Percentiles rank a stretch among this genome's conserved stretches.
phyloP scores from a whole-genome alignment of 2,113 vertebrate species.

The Leuciscus idus region DNA sequence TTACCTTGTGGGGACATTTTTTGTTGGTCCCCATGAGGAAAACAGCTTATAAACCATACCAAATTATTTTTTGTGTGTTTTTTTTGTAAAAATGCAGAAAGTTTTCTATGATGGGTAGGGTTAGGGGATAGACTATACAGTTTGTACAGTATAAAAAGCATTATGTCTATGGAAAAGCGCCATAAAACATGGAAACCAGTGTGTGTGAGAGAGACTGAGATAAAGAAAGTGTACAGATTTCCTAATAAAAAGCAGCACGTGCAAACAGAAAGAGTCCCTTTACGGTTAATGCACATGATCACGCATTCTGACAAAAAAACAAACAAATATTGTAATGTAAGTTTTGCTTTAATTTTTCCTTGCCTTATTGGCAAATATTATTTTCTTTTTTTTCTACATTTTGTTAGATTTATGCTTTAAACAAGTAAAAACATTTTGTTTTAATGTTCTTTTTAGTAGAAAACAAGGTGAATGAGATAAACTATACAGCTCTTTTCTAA shows the following conservation, averaged over 20 bases:
- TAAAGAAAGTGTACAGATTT: background rate
- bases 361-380: too few species aligned
- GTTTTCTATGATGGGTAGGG: too few species aligned
- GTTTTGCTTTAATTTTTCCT: background rate
- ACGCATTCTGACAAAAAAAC: background rate
- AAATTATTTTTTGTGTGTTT: too few species aligned
- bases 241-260: background rate
- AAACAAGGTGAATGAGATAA: too few species aligned
- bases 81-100: too few species aligned
- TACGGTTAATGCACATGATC: background rate
- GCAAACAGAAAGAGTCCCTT: background rate
- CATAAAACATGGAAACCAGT: constrained; percentile 75
- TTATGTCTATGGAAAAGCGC: too few species aligned
- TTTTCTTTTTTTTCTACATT: background rate
- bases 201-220: constrained; percentile 28
- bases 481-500: too few species aligned
- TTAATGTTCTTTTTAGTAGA: background rate
- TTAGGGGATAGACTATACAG: too few species aligned
- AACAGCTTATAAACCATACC: too few species aligned
- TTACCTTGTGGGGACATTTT: too few species aligned
- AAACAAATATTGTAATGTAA: background rate
- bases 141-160: too few species aligned
- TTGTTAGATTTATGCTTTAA: background rate
- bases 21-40: too few species aligned
- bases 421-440: background rate